A percentile compares a stretch with the other conserved stretches of the same genome.
phyloP scores from a whole-genome alignment of 2,113 vertebrate species.

The Oreocharis arfaki region DNA sequence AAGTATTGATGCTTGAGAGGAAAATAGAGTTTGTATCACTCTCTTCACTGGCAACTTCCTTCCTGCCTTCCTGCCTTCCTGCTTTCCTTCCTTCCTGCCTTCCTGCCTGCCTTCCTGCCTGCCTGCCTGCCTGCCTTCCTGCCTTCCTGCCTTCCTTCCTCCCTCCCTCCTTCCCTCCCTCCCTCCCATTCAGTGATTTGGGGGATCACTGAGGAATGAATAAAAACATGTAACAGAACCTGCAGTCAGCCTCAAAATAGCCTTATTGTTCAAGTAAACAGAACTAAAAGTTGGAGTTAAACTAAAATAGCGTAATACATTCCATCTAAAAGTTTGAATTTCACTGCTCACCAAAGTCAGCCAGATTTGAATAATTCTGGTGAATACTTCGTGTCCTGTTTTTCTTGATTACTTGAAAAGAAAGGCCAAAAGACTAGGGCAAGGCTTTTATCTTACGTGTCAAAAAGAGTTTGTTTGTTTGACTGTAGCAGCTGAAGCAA shows the following conservation, averaged over 20 bases:
- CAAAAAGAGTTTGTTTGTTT: not conserved
- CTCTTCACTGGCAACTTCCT: not conserved
- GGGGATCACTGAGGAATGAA: not conserved
- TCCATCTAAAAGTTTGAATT: not conserved
- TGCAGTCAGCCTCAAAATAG: not conserved
- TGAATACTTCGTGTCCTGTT: not conserved
- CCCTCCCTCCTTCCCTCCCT: not conserved
- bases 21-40: not conserved
- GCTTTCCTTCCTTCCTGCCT: no score
- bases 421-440: not conserved
- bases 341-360: not conserved
- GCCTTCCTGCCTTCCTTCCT: no score
- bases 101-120: accelerated
- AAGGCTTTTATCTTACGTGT: not conserved
- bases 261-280: not conserved
- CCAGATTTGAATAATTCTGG: not conserved
- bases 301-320: not conserved
- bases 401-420: not conserved
- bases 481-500: not conserved
- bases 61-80: not conserved
- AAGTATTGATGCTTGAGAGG: not conserved
- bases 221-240: not conserved
- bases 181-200: not conserved
- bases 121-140: not conserved
- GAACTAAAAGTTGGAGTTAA: not conserved